These are phyloP conservation scores for Sinotaia quadrata DNA, from an alignment of 2,888 invertebrate genomes.

Conservation along the genomic window DNA sequence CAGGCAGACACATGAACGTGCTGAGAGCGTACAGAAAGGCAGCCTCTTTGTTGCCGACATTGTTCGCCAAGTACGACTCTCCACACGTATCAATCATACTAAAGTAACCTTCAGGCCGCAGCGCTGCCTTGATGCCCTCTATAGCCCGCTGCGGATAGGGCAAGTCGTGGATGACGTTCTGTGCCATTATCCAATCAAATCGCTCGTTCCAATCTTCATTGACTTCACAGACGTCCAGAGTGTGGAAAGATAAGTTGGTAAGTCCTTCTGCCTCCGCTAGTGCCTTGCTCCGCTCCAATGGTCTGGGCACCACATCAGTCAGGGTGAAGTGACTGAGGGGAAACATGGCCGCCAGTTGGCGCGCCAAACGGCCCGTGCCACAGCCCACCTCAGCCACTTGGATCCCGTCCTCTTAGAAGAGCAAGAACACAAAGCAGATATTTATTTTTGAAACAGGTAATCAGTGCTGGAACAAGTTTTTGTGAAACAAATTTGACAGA, in stretches of 20 bases:
- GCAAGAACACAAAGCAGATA: too few species aligned
- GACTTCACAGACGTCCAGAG: constrained; percentile 26
- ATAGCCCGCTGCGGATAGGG: constrained; percentile 29
- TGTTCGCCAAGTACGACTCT: constrained; percentile 14
- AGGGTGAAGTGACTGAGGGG: constrained; percentile 33
- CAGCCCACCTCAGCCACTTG: constrained; percentile 33
- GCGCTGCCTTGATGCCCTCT: constrained; percentile 22
- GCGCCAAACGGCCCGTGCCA: constrained; percentile 28
- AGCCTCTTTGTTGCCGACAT: constrained; percentile 27
- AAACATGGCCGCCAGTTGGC: constrained; percentile 29
- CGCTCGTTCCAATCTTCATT: constrained; percentile 20
- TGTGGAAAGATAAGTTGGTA: constrained; percentile 24
- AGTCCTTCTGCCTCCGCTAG: constrained; percentile 11
- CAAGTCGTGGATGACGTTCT: constrained; percentile 38
- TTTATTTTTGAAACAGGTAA: too few species aligned
- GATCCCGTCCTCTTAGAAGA: constrained; percentile 35
- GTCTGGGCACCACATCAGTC: constrained; percentile 20
- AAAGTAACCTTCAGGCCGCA: constrained; percentile 23
- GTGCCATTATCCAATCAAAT: constrained; percentile 33
- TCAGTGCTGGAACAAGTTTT: too few species aligned
- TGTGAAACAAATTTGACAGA: too few species aligned
- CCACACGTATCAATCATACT: constrained; percentile 7
- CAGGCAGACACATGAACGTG: constrained; percentile 35
- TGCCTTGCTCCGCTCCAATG: constrained; percentile 10
- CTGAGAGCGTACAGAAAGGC: constrained; percentile 23